Percentiles rank a stretch among this genome's conserved stretches.
These are phyloP conservation scores for Parelbella ahira DNA, from an alignment of 2,888 invertebrate species.

Conservation along the genomic window DNA sequence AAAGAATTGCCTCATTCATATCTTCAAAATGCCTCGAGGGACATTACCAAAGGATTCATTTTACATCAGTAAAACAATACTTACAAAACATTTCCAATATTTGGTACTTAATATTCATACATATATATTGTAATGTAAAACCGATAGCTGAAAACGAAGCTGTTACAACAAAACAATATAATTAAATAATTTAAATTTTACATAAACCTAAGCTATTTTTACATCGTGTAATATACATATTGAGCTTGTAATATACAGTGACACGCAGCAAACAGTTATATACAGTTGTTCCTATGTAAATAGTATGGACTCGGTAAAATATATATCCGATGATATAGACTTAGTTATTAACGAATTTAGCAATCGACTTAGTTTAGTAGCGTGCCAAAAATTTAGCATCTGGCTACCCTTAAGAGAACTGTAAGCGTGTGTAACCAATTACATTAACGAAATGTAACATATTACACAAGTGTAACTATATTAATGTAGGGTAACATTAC, in stretches of 20 bases:
- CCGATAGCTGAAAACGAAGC: too few relatives aligned
- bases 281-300: slow-evolving; percentile 66
- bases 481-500: slow-evolving; percentile 4
- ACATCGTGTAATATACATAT: slow-evolving; percentile 17
- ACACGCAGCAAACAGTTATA: slow-evolving; percentile 27
- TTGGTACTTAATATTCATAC: too few relatives aligned
- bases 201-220: slow-evolving; percentile 1
- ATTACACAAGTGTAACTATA: slow-evolving; percentile 11
- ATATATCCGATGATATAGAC: slow-evolving; percentile 29
- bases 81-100: too few relatives aligned
- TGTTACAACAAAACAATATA: too few relatives aligned
- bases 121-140: too few relatives aligned
- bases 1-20: too few relatives aligned
- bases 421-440: slow-evolving; percentile 4
- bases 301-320: slow-evolving; percentile 40
- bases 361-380: slow-evolving; percentile 41
- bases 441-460: slow-evolving; percentile 25
- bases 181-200: slow-evolving; percentile 1
- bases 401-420: slow-evolving; percentile 38
- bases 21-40: too few relatives aligned
- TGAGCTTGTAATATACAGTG: neutral
- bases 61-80: too few relatives aligned
- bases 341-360: slow-evolving; percentile 52
- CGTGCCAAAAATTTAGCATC: slow-evolving; percentile 65
- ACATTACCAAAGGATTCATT: too few relatives aligned